A percentile compares a stretch with the other conserved stretches of the same genome.
phyloP scores from a whole-genome alignment of 2,888 invertebrate genomes.

The Suillia variegata region DNA sequence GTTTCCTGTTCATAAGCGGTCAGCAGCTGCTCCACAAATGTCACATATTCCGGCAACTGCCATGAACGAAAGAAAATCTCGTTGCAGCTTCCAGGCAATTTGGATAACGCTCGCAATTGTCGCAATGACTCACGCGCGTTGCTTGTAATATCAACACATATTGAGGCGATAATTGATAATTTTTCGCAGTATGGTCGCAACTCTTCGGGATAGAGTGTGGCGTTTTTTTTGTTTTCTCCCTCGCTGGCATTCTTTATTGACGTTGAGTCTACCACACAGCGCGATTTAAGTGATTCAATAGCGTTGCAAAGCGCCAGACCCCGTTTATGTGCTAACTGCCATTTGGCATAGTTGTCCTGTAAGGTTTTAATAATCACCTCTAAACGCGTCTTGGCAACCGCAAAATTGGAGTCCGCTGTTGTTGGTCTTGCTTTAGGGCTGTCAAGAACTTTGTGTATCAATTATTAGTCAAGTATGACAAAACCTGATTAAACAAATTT shows the following conservation, averaged over 20 bases:
- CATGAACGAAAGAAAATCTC: conserved; percentile 52
- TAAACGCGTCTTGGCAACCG: conserved; percentile 41
- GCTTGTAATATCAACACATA: conserved; percentile 48
- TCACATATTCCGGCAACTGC: conserved; percentile 45
- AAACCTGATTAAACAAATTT: neutral
- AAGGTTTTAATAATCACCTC: conserved; percentile 41
- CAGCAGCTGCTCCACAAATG: conserved; percentile 40
- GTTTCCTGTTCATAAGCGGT: conserved; percentile 45
- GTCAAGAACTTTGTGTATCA: conserved; percentile 43
- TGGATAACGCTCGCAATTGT: conserved; percentile 45
- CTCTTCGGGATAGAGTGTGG: conserved; percentile 41
- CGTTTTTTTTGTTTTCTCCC: neutral
- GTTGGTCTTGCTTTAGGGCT: conserved; percentile 36
- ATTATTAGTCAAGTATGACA: neutral
- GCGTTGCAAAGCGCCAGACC: conserved; percentile 49
- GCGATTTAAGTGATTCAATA: conserved; percentile 54
- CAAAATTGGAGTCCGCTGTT: conserved; percentile 36
- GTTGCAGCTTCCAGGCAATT: conserved; percentile 38
- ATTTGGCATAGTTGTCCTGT: conserved; percentile 49
- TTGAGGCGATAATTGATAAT: conserved; percentile 45
- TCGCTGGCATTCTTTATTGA: neutral
- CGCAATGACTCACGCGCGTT: conserved; percentile 41
- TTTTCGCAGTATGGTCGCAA: conserved; percentile 47
- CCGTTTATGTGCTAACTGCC: conserved; percentile 54
- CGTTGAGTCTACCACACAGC: conserved; percentile 35